Conservation (phyloP, 2,888 invertebrate species). For the Zootermopsis nevadensis region DNA sequence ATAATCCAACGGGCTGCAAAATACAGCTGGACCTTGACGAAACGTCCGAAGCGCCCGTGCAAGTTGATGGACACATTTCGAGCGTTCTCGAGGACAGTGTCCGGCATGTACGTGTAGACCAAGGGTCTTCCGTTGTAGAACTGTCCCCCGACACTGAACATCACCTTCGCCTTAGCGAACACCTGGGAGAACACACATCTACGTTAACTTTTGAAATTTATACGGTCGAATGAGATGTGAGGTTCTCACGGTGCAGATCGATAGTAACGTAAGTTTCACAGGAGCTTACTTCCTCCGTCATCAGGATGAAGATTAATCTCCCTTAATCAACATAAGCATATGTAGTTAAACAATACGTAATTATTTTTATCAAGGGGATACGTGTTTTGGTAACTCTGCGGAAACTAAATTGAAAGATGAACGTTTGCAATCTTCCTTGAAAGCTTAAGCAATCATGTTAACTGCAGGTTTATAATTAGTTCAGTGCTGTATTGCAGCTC, state of each 20-base stretch:
- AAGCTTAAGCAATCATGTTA: constrained; percentile 16
- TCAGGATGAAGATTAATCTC: too few relatives aligned
- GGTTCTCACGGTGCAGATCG: too few relatives aligned
- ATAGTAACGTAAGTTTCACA: too few relatives aligned
- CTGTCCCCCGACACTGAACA: constrained; percentile 72
- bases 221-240: too few relatives aligned
- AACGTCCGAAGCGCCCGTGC: constrained; percentile 69
- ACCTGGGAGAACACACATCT: constrained; percentile 63
- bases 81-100: constrained; percentile 72
- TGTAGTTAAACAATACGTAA: too few relatives aligned
- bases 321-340: too few relatives aligned
- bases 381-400: background rate
- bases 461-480: background rate
- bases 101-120: constrained; percentile 71
- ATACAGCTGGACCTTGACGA: constrained; percentile 72
- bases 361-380: too few relatives aligned
- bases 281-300: too few relatives aligned
- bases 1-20: constrained; percentile 79
- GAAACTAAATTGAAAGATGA: constrained; percentile 19
- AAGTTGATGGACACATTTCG: constrained; percentile 76
- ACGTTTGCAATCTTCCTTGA: constrained; percentile 5
- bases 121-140: constrained; percentile 69
- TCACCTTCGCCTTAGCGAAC: constrained; percentile 73
- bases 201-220: too few relatives aligned
- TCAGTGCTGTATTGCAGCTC: background rate